Evolutionary conservation across 2,888 invertebrate genomes (phyloP).

Genomic region (Pediacus dermestoides): DNA sequence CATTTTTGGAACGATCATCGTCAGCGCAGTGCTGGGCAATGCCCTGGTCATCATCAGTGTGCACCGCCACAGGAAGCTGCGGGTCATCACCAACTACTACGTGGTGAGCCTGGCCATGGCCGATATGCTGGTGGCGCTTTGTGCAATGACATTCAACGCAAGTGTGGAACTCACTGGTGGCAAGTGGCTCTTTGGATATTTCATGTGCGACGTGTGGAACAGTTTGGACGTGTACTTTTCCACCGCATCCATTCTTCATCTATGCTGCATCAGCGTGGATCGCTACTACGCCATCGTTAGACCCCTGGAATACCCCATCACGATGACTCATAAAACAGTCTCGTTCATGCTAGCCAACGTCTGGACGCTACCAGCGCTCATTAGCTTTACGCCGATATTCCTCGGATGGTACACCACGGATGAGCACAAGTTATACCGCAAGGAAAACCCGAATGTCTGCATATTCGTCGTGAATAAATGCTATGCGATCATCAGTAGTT

Average conservation of each 20-base stretch:
- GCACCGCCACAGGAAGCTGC: slow-evolving; percentile 72
- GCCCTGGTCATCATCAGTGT: slow-evolving; percentile 85
- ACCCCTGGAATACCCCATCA: slow-evolving; percentile 86
- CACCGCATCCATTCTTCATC: slow-evolving; percentile 86
- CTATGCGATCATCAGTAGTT: slow-evolving; percentile 84
- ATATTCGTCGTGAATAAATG: slow-evolving; percentile 81
- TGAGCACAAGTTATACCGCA: slow-evolving; percentile 56
- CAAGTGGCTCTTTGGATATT: slow-evolving; percentile 82
- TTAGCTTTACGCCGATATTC: slow-evolving; percentile 93
- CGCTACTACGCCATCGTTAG: slow-evolving; percentile 83
- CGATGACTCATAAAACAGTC: slow-evolving; percentile 81
- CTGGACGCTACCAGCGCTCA: slow-evolving; percentile 87
- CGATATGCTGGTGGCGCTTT: slow-evolving; percentile 86
- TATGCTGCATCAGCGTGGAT: slow-evolving; percentile 93
- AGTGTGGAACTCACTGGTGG: slow-evolving; percentile 78
- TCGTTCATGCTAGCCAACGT: slow-evolving; percentile 81
- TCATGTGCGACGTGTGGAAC: slow-evolving; percentile 94
- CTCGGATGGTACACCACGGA: slow-evolving; percentile 76
- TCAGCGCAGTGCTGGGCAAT: slow-evolving; percentile 88
- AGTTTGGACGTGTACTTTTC: slow-evolving; percentile 92
- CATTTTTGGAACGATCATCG: slow-evolving; percentile 81
- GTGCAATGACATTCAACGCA: slow-evolving; percentile 91
- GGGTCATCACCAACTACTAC: slow-evolving; percentile 93
- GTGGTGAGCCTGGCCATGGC: slow-evolving; percentile 93
- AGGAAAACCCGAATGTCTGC: slow-evolving; percentile 70